A percentile compares a stretch with the other conserved stretches of the same genome.
phyloP scores from a whole-genome alignment of 2,888 invertebrate species.

The Celastrina argiolus region DNA sequence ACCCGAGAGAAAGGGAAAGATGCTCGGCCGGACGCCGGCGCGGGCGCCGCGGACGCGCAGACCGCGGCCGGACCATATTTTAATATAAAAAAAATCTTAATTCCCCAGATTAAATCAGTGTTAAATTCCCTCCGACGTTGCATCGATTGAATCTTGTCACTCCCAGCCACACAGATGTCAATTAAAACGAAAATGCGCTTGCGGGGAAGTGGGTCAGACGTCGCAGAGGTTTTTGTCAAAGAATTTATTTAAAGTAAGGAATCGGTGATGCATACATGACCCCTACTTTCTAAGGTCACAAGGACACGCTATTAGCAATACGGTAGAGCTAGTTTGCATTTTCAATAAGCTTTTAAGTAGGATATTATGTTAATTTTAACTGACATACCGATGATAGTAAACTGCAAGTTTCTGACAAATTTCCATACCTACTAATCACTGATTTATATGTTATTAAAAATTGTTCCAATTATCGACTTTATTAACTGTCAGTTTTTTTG shows the following conservation, averaged over 20 bases:
- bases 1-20: constrained; percentile 73
- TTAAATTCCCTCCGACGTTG: constrained; percentile 2
- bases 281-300: constrained; percentile 52
- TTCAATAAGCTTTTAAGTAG: constrained; percentile 3
- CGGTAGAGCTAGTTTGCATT: neutral
- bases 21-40: constrained; percentile 40
- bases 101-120: neutral
- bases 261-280: constrained; percentile 50
- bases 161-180: constrained; percentile 18
- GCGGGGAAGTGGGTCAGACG: constrained; percentile 38
- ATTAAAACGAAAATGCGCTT: constrained; percentile 24
- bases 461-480: too few relatives aligned
- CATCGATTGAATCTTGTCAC: neutral
- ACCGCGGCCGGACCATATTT: neutral
- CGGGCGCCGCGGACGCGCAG: constrained; percentile 21
- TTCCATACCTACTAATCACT: neutral
- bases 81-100: neutral
- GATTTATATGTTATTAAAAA: too few relatives aligned
- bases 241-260: constrained; percentile 39
- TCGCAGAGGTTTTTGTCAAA: constrained; percentile 24
- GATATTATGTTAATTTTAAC: constrained; percentile 11
- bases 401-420: neutral
- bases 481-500: too few relatives aligned
- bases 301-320: constrained; percentile 40
- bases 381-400: neutral